Evolutionary conservation across 1,140 invertebrate genomes (phyloP).

Genomic region (Drosophila erecta): DNA sequence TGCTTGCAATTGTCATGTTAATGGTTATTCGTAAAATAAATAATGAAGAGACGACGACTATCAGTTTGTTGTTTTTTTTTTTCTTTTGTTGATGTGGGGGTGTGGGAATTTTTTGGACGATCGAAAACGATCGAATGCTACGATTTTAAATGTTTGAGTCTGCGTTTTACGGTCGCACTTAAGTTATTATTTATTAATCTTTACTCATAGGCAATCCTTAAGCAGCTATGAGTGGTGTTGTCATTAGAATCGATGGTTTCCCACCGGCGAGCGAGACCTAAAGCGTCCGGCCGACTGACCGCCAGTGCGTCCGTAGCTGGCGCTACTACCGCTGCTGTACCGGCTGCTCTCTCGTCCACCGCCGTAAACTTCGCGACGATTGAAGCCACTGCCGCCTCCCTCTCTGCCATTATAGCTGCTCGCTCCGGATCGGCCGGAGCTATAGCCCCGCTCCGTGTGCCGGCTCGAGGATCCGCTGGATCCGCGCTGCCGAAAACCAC

Average conservation of each 20-base stretch:
- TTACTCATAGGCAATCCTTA: slow-evolving; percentile 34
- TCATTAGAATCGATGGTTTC: slow-evolving; percentile 76
- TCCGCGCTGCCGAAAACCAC: slow-evolving; percentile 81
- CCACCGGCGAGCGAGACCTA: slow-evolving; percentile 75
- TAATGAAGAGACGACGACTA: slow-evolving; percentile 45
- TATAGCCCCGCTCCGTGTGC: slow-evolving; percentile 84
- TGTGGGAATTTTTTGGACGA: slow-evolving; percentile 5
- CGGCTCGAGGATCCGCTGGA: slow-evolving; percentile 83
- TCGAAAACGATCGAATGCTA: slow-evolving; percentile 47
- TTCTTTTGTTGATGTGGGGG: slow-evolving; percentile 13
- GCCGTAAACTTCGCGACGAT: slow-evolving; percentile 81
- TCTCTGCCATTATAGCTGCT: slow-evolving; percentile 72
- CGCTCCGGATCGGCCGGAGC: slow-evolving; percentile 85
- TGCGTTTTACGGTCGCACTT: slow-evolving; percentile 49
- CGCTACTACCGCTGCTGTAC: slow-evolving; percentile 84
- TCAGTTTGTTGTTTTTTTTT: slow-evolving; percentile 7
- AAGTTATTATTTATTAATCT: slow-evolving; percentile 50
- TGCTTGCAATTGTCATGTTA: slow-evolving; percentile 50
- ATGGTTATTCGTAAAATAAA: slow-evolving; percentile 42
- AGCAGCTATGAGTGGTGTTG: slow-evolving; percentile 20
- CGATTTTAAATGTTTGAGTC: slow-evolving; percentile 39
- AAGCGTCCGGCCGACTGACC: slow-evolving; percentile 81
- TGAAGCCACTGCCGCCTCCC: slow-evolving; percentile 78
- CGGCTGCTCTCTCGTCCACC: slow-evolving; percentile 82
- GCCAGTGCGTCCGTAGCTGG: slow-evolving; percentile 81